Evolutionary conservation across 2,797 vertebrate genomes (phyloP), one percentile per base, ranked within the genome.

Genomic region (Cirrhinus mrigala): DNA sequence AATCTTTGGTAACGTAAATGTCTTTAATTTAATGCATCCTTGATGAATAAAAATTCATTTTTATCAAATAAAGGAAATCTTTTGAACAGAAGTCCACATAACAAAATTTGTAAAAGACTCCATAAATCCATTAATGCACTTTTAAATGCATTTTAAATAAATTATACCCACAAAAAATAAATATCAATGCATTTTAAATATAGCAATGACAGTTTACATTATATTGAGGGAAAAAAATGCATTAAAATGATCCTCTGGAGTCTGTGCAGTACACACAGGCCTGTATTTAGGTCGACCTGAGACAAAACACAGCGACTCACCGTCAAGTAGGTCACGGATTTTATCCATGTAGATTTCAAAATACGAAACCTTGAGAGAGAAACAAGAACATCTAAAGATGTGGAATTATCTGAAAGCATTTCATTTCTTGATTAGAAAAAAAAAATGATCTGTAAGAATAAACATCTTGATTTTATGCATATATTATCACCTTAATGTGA

Each of bases 291-390:
- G 74, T 76, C 50, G 73, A 75, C 8, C 27, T 6, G 50, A 75
- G 6, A 76, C 11, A n/a, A n/a, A 37, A 56, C 29, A 56, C 20
- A 8, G 29, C 62, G 85, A 90, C 97, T 94, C 86, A 99, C 98
- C 97, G 88, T 99, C 97, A 85, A 98, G 94, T 84, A 99, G 95
- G 90, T 99, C 98, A 87, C 97, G 96, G 75, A 99, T 98, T 95
- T 99, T 99, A 92, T 99, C 98, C 97, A 99, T 94, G 91, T 99
- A 99, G 93, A 99, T 99, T 89, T 99, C 98, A 93, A 98, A 98
- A 92, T 99, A 99, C 87, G 98, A 99, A 82, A 98, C 97, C 98
- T 99, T 85, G 40, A 88, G 74, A 73, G 82, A 87, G 64, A 29
- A 37, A 70, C 1, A 50, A 78, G 46, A 89, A 37, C 11, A 8